Evolutionary conservation across 1,140 invertebrate genomes (phyloP).

Genomic region (Drosophila sechellia): DNA sequence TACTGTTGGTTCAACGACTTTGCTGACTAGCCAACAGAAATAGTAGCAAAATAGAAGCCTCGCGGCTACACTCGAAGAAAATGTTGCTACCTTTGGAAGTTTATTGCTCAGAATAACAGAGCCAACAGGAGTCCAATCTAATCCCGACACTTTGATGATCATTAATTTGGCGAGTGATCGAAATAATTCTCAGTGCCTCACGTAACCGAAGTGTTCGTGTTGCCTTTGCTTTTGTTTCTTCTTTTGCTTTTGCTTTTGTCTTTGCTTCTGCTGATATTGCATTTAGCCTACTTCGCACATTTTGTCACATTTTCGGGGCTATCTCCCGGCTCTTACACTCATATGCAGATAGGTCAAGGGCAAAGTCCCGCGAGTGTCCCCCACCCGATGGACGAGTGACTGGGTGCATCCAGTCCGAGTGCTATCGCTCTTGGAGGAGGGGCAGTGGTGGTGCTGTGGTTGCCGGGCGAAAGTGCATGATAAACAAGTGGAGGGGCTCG

Average conservation of each 20-base stretch:
- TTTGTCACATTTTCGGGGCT: slow-evolving; percentile 28
- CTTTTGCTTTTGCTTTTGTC: not conserved
- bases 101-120: not conserved
- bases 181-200: slow-evolving; percentile 9
- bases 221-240: slow-evolving; percentile 1
- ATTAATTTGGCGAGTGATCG: not conserved
- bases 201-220: slow-evolving; percentile 29
- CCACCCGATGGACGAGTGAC: not conserved
- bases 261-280: slow-evolving; percentile 35
- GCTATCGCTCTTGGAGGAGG: slow-evolving; percentile 1
- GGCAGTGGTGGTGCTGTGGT: not conserved
- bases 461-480: slow-evolving; percentile 20
- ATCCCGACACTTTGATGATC: not conserved
- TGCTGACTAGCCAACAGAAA: slow-evolving; percentile 7
- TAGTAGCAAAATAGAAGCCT: slow-evolving; percentile 3
- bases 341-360: slow-evolving; percentile 33
- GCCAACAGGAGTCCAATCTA: too few species aligned
- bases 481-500: slow-evolving; percentile 2
- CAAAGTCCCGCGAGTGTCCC: slow-evolving; percentile 16
- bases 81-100: not conserved
- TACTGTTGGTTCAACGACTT: slow-evolving; percentile 44
- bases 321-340: slow-evolving; percentile 12
- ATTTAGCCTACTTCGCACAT: slow-evolving; percentile 39
- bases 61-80: not conserved
- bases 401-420: slow-evolving; percentile 23